phyloP scores from a whole-genome alignment of 2,888 invertebrate species.

The Aleiodes leptofemur region DNA sequence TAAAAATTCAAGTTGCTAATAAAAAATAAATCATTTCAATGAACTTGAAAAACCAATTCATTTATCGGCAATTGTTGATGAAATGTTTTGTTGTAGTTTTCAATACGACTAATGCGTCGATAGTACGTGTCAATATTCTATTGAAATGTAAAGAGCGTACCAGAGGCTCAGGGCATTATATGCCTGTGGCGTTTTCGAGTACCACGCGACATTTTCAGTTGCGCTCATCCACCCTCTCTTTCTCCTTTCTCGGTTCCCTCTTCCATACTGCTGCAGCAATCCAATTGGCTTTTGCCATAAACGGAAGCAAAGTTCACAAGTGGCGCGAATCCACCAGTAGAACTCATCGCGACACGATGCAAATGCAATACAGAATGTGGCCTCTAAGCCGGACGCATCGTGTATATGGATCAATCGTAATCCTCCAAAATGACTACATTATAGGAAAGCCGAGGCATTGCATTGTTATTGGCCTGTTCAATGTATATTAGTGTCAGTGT shows the following conservation, averaged over 20 bases:
- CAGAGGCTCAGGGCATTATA: constrained; percentile 11
- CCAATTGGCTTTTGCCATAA: constrained; percentile 39
- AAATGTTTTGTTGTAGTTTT: constrained; percentile 13
- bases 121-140: constrained; percentile 22
- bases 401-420: constrained; percentile 48
- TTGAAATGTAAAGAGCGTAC: constrained; percentile 11
- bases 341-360: constrained; percentile 10
- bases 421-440: constrained; percentile 51
- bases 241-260: background rate
- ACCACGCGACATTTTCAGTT: constrained; percentile 3
- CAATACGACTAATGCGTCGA: constrained; percentile 1
- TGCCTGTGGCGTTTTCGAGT: background rate
- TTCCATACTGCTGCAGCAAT: background rate
- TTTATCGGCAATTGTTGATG: background rate
- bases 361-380: constrained; percentile 24
- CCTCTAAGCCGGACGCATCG: constrained; percentile 22
- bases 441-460: constrained; percentile 39
- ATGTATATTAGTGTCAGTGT: constrained; percentile 42
- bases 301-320: constrained; percentile 26
- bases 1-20: too few relatives aligned
- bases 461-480: constrained; percentile 39
- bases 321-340: constrained; percentile 23
- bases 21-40: too few relatives aligned
- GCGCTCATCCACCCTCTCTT: background rate
- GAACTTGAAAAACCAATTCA: constrained; percentile 9